Evolutionary conservation across 2,797 vertebrate genomes (phyloP), one percentile per base, ranked within the genome.

Genomic region (Lepilemur septentrionalis): DNA sequence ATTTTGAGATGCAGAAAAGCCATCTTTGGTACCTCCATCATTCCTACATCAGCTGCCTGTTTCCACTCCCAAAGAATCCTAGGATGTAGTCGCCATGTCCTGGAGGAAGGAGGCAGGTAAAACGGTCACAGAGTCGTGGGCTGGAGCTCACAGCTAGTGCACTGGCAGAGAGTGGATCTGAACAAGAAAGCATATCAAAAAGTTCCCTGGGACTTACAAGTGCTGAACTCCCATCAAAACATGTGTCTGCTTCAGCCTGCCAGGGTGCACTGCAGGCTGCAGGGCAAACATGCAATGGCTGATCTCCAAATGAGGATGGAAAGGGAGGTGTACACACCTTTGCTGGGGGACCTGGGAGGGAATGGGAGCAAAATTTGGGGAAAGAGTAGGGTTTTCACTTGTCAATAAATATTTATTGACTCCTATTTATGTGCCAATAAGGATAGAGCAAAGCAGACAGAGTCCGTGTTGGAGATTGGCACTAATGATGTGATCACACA

Each of bases 291-390:
- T 67, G 9, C 18, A 67, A 38, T 48, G 5, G 9, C 18, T 30
- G 35, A 50, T 50, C 5, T 43, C 67, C 55, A 95, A 72, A 67
- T 5, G 17, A 69, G 7, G 17, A 4, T 41, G 13, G 25, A 94
- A 55, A 87, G 67, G 18, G 57, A 75, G n/a, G 41, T 48, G 25
- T 1, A 12, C 7, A 80, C 2, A 38, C 1, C 8, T 75, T 46
- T 48, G 15, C 17, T 84, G 17, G 11, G 61, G 20, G 7, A 13
- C 2, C 23, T 0, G 8, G 7, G 18, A 9, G 23, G 9, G 7
- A 4, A 1, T 13, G 10, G 46, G 5, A 55, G 32, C 17, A 50
- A 12, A 22, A 22, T 38, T 7, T 59, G 76, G 46, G 78, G 46
- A 43, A 94, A 28, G 11, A 32, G 35, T 13, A 35, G 13, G 23